Evolutionary conservation across 2,113 vertebrate species (phyloP).

Genomic region (Laticauda colubrina): DNA sequence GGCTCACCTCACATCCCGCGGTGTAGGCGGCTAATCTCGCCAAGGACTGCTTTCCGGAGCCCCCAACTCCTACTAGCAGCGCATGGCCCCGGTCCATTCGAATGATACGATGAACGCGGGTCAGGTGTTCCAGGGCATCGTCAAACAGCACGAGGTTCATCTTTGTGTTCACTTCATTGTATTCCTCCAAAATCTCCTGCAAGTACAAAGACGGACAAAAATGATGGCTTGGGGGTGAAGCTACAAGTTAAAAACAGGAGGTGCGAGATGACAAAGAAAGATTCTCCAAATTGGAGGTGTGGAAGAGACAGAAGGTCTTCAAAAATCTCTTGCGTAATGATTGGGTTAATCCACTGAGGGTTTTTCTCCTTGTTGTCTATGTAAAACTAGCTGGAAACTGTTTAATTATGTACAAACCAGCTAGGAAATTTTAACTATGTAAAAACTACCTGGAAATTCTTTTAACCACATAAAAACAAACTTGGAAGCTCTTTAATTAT

Average conservation of each 20-base stretch:
- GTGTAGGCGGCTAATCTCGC: constrained; percentile 85
- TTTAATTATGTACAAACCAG: no score
- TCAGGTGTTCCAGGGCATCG: constrained; percentile 91
- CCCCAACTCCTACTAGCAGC: constrained; percentile 87
- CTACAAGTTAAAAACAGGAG: background rate
- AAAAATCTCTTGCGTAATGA: background rate
- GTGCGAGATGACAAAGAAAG: background rate
- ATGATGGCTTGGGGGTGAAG: background rate
- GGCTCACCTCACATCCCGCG: constrained; percentile 85
- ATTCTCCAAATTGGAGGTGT: background rate
- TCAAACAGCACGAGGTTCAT: constrained; percentile 95
- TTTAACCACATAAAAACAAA: no score
- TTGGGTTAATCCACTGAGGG: background rate
- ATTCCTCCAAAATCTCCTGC: constrained; percentile 94
- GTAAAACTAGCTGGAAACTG: background rate
- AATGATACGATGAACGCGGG: constrained; percentile 84
- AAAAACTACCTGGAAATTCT: no score
- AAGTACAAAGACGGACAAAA: background rate
- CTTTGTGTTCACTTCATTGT: constrained; percentile 80
- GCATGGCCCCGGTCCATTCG: constrained; percentile 87
- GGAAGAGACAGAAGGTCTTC: background rate
- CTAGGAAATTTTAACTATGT: no score
- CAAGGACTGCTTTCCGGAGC: constrained; percentile 93
- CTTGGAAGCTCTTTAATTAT: no score
- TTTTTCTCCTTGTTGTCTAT: background rate